A percentile compares a stretch with the other conserved stretches of the same genome.
Evolutionary conservation across 2,888 invertebrate genomes (phyloP).

Genomic region (Petrophora chlorosata): DNA sequence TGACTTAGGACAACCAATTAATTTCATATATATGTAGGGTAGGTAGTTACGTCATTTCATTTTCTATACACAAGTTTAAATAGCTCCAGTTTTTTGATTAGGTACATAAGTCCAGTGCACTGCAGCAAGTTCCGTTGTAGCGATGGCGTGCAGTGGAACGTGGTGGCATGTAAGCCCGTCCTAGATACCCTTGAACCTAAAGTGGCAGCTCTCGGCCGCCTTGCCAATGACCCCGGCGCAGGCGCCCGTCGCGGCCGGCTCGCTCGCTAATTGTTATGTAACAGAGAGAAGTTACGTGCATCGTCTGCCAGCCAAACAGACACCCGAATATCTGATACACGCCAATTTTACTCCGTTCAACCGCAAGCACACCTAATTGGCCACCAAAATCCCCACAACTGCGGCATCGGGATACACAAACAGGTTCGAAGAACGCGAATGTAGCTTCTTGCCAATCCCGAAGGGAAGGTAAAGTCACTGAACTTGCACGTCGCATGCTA

Average conservation of each 20-base stretch:
- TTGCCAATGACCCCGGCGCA: constrained; percentile 85
- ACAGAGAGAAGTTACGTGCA: constrained; percentile 67
- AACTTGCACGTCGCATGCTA: constrained; percentile 76
- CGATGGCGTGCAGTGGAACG: constrained; percentile 31
- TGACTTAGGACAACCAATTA: too few species aligned
- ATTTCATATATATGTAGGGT: too few species aligned
- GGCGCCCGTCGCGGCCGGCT: constrained; percentile 73
- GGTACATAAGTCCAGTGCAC: too few species aligned
- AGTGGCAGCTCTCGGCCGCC: constrained; percentile 83
- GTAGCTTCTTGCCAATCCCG: constrained; percentile 75
- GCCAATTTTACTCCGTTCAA: constrained; percentile 53
- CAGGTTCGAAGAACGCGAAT: constrained; percentile 75
- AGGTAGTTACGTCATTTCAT: too few species aligned
- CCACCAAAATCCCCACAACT: constrained; percentile 49
- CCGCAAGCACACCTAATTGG: constrained; percentile 55
- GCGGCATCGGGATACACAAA: constrained; percentile 74
- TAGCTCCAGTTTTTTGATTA: too few species aligned
- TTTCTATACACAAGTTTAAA: too few species aligned
- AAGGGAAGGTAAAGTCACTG: constrained; percentile 78
- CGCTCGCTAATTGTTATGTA: constrained; percentile 80
- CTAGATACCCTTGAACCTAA: constrained; percentile 82
- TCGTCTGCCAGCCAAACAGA: constrained; percentile 44
- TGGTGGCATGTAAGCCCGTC: constrained; percentile 68
- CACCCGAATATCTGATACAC: constrained; percentile 60
- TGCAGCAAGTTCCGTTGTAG: too few species aligned